phyloP scores from a whole-genome alignment of 2,113 vertebrate species.

The Chloroceryle aenea region DNA sequence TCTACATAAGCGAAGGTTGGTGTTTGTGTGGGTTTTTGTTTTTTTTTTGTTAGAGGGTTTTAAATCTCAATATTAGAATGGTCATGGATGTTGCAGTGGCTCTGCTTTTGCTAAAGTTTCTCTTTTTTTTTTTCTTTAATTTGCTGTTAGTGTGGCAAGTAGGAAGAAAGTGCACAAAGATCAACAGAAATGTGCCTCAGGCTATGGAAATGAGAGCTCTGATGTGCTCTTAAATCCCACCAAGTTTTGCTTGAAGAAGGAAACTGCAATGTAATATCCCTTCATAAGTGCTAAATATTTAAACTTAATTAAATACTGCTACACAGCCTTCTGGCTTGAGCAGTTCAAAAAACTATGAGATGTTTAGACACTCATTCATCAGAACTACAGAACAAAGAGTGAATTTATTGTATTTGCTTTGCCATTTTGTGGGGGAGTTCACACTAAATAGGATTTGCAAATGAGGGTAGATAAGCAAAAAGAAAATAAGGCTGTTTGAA shows the following conservation, averaged over 20 bases:
- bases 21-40: not conserved
- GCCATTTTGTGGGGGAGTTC: not conserved
- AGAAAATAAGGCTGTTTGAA: not conserved
- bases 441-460: not conserved
- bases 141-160: not conserved
- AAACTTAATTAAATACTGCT: not conserved
- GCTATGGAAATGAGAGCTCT: not conserved
- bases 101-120: not conserved
- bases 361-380: not conserved
- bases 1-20: not conserved
- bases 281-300: not conserved
- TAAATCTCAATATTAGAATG: not conserved
- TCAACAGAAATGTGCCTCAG: not conserved
- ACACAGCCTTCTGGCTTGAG: not conserved
- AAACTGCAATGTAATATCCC: not conserved
- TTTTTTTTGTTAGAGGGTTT: not conserved
- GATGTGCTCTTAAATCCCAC: not conserved
- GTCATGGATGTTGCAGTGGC: rapidly evolving
- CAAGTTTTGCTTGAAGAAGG: not conserved
- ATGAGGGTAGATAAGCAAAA: not conserved
- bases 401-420: not conserved
- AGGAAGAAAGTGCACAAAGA: not conserved
- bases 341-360: not conserved
- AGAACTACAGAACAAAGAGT: not conserved
- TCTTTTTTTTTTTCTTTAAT: not conserved